Base-by-base conservation (phyloP, 2,113 vertebrate species). In the Paradisaea rubra region DNA sequence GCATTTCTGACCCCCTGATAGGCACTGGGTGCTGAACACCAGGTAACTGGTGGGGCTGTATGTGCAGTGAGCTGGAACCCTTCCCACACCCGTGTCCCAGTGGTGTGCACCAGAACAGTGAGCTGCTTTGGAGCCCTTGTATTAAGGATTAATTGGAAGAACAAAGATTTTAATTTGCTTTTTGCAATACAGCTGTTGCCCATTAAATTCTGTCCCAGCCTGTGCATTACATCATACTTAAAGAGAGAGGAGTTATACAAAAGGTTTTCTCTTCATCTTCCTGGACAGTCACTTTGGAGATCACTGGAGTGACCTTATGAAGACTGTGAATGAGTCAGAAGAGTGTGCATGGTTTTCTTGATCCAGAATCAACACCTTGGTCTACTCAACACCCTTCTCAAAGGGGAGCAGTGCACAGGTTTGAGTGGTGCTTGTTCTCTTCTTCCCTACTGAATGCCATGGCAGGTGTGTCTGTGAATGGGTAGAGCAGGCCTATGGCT, bases 361-460 rank as follows among this genome's bases (percentile, higher is more conserved):
- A 35, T 77, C 41, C 39, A 49, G 44, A 89, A 33, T 44, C 61
- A 73, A 47, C 39, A 41, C 17, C 20, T 74, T 1, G 0, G 7
- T 54, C 30, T 74, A 7, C 49, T 68, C 50, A 64, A 16, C 20
- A 41, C 25, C 15, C 11, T 31, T 24, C 28, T 81, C 7, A 15
- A 64, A 68, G 41, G 0, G 0, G 39, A 86, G n/a, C 25, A 45
- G 20, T 22, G 18, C 15, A 6, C 11, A 47, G 30, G 15, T 64
- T 35, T 70, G 56, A 59, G 54, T 24, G 35, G 15, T 39, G 39
- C 25, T 87, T 76, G n/a, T 33, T 82, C 63, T 59, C 52, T 44
- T 77, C 71, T 30, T 68, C 49, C 23, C 2, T 5, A 1, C 44
- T 18, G 28, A 35, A 39, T 56, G 22, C 52, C 31, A 6, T 4